phyloP scores from a whole-genome alignment of 2,888 invertebrate species.

The Stenichneumon culpator region DNA sequence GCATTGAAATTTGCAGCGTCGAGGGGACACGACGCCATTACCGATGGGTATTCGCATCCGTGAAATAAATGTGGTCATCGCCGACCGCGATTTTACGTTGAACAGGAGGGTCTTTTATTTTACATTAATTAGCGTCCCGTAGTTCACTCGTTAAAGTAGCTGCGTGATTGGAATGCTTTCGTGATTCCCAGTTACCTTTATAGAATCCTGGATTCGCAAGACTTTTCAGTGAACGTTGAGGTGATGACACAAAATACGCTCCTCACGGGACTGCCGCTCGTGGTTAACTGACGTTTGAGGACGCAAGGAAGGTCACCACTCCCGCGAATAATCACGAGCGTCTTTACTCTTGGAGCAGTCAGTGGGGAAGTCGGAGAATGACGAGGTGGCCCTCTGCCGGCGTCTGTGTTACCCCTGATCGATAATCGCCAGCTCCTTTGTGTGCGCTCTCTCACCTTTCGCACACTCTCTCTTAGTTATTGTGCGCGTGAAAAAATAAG shows the following conservation, averaged over 20 bases:
- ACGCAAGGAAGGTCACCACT: conserved; percentile 66
- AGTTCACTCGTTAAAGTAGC: background rate
- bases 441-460: background rate
- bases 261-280: conserved; percentile 59
- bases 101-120: background rate
- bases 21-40: conserved; percentile 9
- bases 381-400: background rate
- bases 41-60: background rate
- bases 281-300: conserved; percentile 69
- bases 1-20: conserved; percentile 40
- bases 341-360: conserved; percentile 1
- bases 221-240: conserved; percentile 36
- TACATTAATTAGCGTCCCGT: background rate
- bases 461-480: background rate
- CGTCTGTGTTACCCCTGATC: background rate
- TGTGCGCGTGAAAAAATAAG: background rate
- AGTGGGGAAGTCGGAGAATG: conserved; percentile 14
- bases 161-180: background rate
- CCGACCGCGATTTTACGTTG: background rate
- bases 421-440: background rate
- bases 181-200: conserved; percentile 48
- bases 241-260: conserved; percentile 41
- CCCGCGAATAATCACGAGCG: background rate
- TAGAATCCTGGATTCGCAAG: conserved; percentile 27
- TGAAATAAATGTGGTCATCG: conserved; percentile 1